Evolutionary conservation across 1,140 invertebrate species (phyloP).

Genomic region (Tenebrio molitor): DNA sequence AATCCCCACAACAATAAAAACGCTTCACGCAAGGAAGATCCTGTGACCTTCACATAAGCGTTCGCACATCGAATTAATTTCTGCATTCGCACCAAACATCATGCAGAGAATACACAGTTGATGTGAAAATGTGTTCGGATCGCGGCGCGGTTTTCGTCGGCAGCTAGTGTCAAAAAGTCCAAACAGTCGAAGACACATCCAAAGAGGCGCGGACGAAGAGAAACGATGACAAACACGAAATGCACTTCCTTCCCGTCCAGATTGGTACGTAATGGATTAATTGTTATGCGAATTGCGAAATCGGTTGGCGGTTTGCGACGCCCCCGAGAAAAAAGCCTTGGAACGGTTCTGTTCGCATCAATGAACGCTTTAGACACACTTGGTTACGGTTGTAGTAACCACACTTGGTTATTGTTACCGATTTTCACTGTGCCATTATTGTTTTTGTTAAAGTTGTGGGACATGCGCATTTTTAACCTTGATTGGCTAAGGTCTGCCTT

Average conservation of each 20-base stretch:
- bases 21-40: constrained; percentile 29
- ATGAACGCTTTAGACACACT: constrained; percentile 7
- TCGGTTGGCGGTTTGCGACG: neutral
- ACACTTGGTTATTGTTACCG: constrained; percentile 25
- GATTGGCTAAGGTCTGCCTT: constrained; percentile 25
- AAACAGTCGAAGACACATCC: neutral
- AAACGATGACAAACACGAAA: neutral
- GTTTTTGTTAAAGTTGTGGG: constrained; percentile 2
- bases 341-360: constrained; percentile 4
- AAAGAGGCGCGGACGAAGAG: neutral
- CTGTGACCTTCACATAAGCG: constrained; percentile 33
- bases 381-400: constrained; percentile 4
- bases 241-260: constrained; percentile 17
- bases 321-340: neutral
- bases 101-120: constrained; percentile 10
- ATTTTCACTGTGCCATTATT: constrained; percentile 24
- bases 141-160: neutral
- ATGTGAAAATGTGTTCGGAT: constrained; percentile 22
- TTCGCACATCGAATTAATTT: constrained; percentile 39
- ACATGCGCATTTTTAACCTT: constrained; percentile 39
- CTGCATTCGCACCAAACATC: constrained; percentile 27
- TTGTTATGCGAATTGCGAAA: neutral
- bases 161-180: neutral
- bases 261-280: constrained; percentile 17
- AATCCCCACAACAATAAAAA: constrained; percentile 7